Conservation (phyloP, 2,888 invertebrate species). For the Sycophila texana region DNA sequence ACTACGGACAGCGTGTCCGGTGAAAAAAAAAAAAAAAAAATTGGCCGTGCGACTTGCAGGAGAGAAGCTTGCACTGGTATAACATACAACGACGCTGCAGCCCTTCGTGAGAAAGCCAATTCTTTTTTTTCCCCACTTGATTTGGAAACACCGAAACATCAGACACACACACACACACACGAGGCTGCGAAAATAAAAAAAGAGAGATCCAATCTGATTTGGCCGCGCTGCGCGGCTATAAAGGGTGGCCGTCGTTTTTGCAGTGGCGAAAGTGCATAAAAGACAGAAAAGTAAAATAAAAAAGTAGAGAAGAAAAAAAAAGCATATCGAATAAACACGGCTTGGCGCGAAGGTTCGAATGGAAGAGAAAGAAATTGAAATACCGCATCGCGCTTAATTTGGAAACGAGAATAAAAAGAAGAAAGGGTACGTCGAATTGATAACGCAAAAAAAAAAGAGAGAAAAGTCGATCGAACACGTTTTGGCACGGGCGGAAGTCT, state of each 20-base stretch:
- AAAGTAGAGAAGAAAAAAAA: too few relatives aligned
- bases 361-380: neutral
- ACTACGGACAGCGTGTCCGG: neutral
- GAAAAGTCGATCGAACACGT: neutral
- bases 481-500: neutral
- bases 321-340: neutral
- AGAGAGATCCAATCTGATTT: neutral
- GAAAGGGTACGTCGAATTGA: neutral
- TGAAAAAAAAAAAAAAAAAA: neutral
- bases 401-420: constrained; percentile 1
- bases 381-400: neutral
- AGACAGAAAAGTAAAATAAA: too few relatives aligned
- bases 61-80: constrained; percentile 18
- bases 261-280: too few relatives aligned
- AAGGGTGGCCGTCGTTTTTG: too few relatives aligned
- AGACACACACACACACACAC: neutral
- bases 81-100: neutral
- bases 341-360: neutral
- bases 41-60: constrained; percentile 10
- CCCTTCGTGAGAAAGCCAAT: neutral
- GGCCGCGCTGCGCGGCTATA: too few relatives aligned
- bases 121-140: constrained; percentile 6
- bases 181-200: neutral
- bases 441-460: constrained; percentile 6
- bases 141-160: constrained; percentile 1